phyloP scores from a whole-genome alignment of 2,113 vertebrate species.

The Poeciliopsis prolifica region DNA sequence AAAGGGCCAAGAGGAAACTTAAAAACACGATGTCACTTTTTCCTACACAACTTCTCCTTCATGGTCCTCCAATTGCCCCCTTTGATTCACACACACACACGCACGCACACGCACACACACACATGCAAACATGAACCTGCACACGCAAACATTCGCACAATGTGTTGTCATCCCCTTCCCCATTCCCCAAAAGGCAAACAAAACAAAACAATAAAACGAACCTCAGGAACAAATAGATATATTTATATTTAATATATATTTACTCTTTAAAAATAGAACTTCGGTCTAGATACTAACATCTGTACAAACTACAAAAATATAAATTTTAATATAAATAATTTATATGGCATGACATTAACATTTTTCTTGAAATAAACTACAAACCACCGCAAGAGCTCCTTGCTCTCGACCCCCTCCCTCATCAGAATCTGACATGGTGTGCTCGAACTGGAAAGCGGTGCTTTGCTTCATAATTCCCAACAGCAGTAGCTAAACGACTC shows the following conservation, averaged over 20 bases:
- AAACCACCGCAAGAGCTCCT: conserved; percentile 76
- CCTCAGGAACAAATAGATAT: conserved; percentile 82
- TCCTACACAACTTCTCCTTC: conserved; percentile 76
- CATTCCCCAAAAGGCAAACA: conserved; percentile 51
- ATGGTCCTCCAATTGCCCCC: conserved; percentile 68
- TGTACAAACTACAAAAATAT: conserved; percentile 98
- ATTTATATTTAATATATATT: conserved; percentile 93
- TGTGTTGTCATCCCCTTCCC: conserved; percentile 58
- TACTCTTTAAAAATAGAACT: conserved; percentile 97
- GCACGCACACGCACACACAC: not conserved
- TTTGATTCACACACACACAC: conserved; percentile 35
- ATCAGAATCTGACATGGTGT: conserved; percentile 40
- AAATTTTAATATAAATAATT: conserved; percentile 94
- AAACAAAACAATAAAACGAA: conserved; percentile 69
- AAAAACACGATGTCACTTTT: conserved; percentile 65
- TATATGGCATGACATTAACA: conserved; percentile 87
- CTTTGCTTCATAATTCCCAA: conserved; percentile 59
- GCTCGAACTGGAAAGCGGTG: conserved; percentile 65
- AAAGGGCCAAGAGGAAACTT: conserved; percentile 62
- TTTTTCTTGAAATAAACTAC: conserved; percentile 80
- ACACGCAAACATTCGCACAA: conserved; percentile 42
- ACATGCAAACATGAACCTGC: conserved; percentile 22
- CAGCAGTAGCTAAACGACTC: conserved; percentile 74
- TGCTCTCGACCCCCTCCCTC: conserved; percentile 24
- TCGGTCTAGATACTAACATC: conserved; percentile 89